A percentile compares a stretch with the other conserved stretches of the same genome.
Conservation (phyloP, 2,797 vertebrate genomes). For the Somateria mollissima region DNA sequence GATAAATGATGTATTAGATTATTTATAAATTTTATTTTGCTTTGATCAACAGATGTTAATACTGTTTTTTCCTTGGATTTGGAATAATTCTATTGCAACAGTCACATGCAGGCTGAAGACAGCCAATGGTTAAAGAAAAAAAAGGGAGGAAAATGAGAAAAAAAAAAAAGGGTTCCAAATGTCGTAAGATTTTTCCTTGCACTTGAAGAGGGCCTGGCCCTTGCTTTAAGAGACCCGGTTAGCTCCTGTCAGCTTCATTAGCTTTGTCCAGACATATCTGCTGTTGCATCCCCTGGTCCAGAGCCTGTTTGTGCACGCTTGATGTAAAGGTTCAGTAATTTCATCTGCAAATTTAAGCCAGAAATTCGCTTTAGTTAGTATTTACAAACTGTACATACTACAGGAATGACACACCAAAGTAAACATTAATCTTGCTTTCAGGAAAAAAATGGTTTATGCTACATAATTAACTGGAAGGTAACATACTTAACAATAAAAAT, state of each 20-base stretch:
- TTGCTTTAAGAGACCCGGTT: constrained; percentile 75
- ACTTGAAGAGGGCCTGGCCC: constrained; percentile 61
- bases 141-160: constrained; percentile 8
- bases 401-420: background rate
- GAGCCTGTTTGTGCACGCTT: constrained; percentile 95
- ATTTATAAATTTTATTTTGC: constrained; percentile 73
- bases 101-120: constrained; percentile 82
- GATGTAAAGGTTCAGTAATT: constrained; percentile 97
- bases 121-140: constrained; percentile 63
- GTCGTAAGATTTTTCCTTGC: constrained; percentile 68
- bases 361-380: constrained; percentile 32
- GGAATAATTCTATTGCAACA: constrained; percentile 78
- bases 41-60: constrained; percentile 81
- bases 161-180: constrained; percentile 56
- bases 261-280: constrained; percentile 85
- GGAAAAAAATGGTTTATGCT: background rate
- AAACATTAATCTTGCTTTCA: background rate
- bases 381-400: background rate
- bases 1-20: constrained; percentile 74
- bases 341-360: constrained; percentile 85
- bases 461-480: background rate
- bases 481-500: background rate
- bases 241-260: constrained; percentile 77
- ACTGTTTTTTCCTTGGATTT: constrained; percentile 80
- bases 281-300: constrained; percentile 83